Percentiles rank a stretch among this genome's conserved stretches.
These are phyloP conservation scores for Kryptolebias ocellatus DNA, from an alignment of 2,797 vertebrate genomes.

Conservation along the genomic window DNA sequence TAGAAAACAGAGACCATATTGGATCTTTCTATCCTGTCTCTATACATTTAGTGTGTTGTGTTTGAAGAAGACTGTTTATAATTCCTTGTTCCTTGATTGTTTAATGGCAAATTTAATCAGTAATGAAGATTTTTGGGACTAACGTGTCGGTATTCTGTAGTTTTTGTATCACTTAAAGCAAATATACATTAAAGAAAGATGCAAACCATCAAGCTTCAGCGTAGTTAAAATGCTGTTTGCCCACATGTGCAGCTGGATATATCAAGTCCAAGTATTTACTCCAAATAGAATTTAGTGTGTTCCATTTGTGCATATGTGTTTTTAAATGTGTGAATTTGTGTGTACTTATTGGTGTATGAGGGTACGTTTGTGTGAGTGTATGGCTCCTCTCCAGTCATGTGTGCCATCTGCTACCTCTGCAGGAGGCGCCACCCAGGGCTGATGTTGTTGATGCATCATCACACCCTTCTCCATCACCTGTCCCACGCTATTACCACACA, in stretches of 20 bases:
- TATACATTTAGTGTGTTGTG: constrained; percentile 27
- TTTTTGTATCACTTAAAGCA: constrained; percentile 4
- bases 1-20: constrained; percentile 62
- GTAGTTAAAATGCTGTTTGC: neutral
- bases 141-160: neutral
- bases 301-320: constrained; percentile 19
- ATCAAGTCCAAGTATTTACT: neutral
- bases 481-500: constrained; percentile 75
- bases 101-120: neutral
- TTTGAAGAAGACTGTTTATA: constrained; percentile 55
- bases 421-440: constrained; percentile 80
- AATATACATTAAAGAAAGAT: constrained; percentile 8
- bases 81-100: too few relatives aligned
- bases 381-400: constrained; percentile 75
- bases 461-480: constrained; percentile 83
- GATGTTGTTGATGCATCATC: constrained; percentile 85
- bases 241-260: constrained; percentile 9
- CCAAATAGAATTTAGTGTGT: neutral
- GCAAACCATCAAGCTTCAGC: constrained; percentile 19
- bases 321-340: constrained; percentile 11
- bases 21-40: constrained; percentile 44
- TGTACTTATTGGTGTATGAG: neutral
- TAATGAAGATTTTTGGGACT: constrained; percentile 3
- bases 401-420: constrained; percentile 84
- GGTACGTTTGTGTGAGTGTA: constrained; percentile 33